Evolutionary conservation across 2,888 invertebrate genomes (phyloP), one percentile per base, ranked within the genome.

Genomic region (Trachelus stipa): DNA sequence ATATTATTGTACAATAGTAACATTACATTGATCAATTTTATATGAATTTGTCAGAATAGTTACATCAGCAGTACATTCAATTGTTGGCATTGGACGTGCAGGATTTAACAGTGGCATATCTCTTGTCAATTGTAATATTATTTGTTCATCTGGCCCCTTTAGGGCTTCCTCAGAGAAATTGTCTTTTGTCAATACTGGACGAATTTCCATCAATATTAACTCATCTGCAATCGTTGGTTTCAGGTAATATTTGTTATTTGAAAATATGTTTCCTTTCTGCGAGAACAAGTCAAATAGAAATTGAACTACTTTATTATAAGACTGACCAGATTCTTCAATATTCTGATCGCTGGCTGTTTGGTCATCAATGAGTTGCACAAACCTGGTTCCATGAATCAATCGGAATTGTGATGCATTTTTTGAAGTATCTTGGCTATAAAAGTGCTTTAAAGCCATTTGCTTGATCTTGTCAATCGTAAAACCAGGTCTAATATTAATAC

Each of bases 31-130:
- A 23, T 56, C 56, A 56, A 56, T 23, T 23, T 56, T 56, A 23
- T 56, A 56, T 56, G 56, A 56, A 23, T 23, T 71, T 31, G 33
- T 33, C 3, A 12, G 33, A 77, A 80, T 56, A 84, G 86, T 91
- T 86, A 93, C 93, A 88, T 93, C 93, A 31, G 92, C 92, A 82
- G 92, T 91, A 81, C 92, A 91, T 82, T 93, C 92, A 40, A 91
- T 89, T 79, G 92, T 90, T 73, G 92, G 91, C 73, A 91, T 84
- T 37, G 90, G 90, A 82, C 89, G 85, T 35, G 89, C 81, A 75
- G 85, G 87, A 79, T 90, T 90, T 79, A 84, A 88, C 68, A 87
- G 76, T 34, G 90, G 88, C 37, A 93, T 83, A 84, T 91, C 86
- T 73, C 90, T 91, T 0, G 94, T 94, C 11, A 91, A 92, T 79